A percentile compares a stretch with the other conserved stretches of the same genome.
Evolutionary conservation across 2,113 vertebrate genomes (phyloP).

Genomic region (Abramis brama): DNA sequence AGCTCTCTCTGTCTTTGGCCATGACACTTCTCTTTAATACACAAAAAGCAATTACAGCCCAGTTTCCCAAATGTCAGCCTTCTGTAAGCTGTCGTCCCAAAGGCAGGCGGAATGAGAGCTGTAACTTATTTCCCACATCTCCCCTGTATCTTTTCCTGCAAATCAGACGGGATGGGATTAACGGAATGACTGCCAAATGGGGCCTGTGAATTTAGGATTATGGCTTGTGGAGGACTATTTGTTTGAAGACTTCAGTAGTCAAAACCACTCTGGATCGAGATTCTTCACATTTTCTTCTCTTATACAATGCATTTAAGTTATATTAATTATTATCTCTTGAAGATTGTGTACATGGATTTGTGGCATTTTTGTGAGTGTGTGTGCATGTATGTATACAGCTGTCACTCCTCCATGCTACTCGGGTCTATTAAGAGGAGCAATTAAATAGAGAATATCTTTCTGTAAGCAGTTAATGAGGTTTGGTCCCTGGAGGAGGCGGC

Average conservation of each 20-base stretch:
- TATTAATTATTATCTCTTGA: not conserved
- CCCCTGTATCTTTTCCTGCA: slow-evolving; percentile 13
- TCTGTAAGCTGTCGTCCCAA: slow-evolving; percentile 44
- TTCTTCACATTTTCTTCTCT: not conserved
- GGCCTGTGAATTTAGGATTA: slow-evolving; percentile 28
- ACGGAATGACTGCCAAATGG: slow-evolving; percentile 34
- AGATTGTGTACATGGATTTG: slow-evolving; percentile 35
- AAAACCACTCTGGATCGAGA: too few species aligned
- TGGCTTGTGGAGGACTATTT: slow-evolving; percentile 24
- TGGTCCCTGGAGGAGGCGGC: slow-evolving; percentile 55
- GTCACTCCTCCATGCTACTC: slow-evolving; percentile 63
- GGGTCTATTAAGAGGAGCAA: slow-evolving; percentile 58
- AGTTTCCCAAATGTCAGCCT: slow-evolving; percentile 29
- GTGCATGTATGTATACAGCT: slow-evolving; percentile 66
- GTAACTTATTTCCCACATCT: slow-evolving; percentile 49
- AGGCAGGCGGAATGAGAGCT: slow-evolving; percentile 16
- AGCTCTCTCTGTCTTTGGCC: slow-evolving; percentile 35
- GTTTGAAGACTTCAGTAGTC: too few species aligned
- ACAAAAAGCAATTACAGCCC: slow-evolving; percentile 46
- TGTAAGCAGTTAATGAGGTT: slow-evolving; percentile 62
- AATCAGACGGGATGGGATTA: slow-evolving; percentile 38
- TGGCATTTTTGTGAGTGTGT: slow-evolving; percentile 45
- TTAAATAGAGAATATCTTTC: slow-evolving; percentile 61
- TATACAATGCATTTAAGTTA: not conserved
- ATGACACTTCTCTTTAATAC: slow-evolving; percentile 34